Percentiles rank a stretch among this genome's conserved stretches.
Conservation (phyloP, 1,140 invertebrate species). For the Leguminivora glycinivorella region DNA sequence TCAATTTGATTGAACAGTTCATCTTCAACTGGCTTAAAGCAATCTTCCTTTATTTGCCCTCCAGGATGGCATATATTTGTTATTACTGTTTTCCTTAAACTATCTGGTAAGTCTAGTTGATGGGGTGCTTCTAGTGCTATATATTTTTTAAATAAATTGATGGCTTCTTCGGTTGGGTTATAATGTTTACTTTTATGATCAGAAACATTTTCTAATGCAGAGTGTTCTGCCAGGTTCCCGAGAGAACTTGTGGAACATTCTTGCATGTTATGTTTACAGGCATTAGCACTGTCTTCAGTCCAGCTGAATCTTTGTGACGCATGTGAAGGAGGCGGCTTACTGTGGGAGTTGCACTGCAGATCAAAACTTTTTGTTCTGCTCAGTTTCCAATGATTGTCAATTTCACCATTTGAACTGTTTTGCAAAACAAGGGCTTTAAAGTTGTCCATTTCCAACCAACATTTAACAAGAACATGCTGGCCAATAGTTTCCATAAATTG, state of each 20-base stretch:
- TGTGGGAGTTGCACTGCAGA: slow-evolving; percentile 42
- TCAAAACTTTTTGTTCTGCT: slow-evolving; percentile 65
- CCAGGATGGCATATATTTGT: slow-evolving; percentile 76
- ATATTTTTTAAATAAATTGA: slow-evolving; percentile 76
- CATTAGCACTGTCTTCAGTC: slow-evolving; percentile 34
- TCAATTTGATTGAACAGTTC: slow-evolving; percentile 84
- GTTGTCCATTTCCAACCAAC: slow-evolving; percentile 73
- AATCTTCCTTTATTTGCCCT: slow-evolving; percentile 68
- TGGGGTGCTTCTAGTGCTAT: slow-evolving; percentile 75
- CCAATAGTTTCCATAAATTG: slow-evolving; percentile 72
- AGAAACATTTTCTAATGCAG: slow-evolving; percentile 35
- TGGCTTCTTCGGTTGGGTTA: slow-evolving; percentile 60
- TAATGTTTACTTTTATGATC: slow-evolving; percentile 38
- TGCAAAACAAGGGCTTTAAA: slow-evolving; percentile 54
- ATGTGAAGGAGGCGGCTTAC: background rate
- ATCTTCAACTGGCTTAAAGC: slow-evolving; percentile 80
- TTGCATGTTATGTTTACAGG: slow-evolving; percentile 32
- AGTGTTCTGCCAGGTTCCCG: slow-evolving; percentile 52
- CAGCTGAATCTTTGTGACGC: slow-evolving; percentile 39
- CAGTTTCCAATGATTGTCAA: slow-evolving; percentile 49
- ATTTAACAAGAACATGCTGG: slow-evolving; percentile 62
- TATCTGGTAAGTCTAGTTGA: slow-evolving; percentile 70
- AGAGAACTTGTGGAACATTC: slow-evolving; percentile 55
- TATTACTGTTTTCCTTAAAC: slow-evolving; percentile 69
- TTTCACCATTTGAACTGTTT: slow-evolving; percentile 39